A percentile compares a stretch with the other conserved stretches of the same genome.
Evolutionary conservation across 2,113 vertebrate species (phyloP).

Genomic region (Strigops habroptila): DNA sequence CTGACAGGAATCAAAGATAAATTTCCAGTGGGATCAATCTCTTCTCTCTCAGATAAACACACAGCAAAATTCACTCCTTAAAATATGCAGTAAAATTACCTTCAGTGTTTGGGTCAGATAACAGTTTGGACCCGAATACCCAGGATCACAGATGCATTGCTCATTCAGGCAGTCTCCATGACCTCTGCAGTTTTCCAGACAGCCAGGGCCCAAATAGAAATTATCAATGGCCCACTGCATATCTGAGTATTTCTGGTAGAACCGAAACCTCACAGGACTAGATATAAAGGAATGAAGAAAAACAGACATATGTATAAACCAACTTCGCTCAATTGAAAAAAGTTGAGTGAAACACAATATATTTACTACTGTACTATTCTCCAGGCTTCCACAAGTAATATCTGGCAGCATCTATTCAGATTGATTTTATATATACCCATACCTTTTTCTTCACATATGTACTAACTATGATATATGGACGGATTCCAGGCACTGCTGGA

Average conservation of each 20-base stretch:
- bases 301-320: background rate
- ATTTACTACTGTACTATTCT: background rate
- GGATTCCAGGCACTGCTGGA: background rate
- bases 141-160: slow-evolving; percentile 92
- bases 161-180: slow-evolving; percentile 95
- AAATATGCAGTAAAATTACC: slow-evolving; percentile 69
- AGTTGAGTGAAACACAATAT: background rate
- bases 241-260: slow-evolving; percentile 95
- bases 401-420: background rate
- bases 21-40: background rate
- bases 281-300: slow-evolving; percentile 26
- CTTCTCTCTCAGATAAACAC: background rate
- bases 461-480: background rate
- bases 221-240: slow-evolving; percentile 95
- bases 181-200: slow-evolving; percentile 88
- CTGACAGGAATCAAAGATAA: background rate
- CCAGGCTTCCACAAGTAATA: background rate
- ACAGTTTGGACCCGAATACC: slow-evolving; percentile 91
- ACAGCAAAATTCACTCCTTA: background rate
- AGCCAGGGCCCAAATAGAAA: slow-evolving; percentile 95
- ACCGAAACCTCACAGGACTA: slow-evolving; percentile 93
- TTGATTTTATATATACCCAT: background rate
- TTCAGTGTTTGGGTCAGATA: slow-evolving; percentile 87
- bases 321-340: background rate
- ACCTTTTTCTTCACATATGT: background rate